These are phyloP conservation scores for Ranitomeya variabilis DNA, from an alignment of 2,113 vertebrate species.

Conservation along the genomic window DNA sequence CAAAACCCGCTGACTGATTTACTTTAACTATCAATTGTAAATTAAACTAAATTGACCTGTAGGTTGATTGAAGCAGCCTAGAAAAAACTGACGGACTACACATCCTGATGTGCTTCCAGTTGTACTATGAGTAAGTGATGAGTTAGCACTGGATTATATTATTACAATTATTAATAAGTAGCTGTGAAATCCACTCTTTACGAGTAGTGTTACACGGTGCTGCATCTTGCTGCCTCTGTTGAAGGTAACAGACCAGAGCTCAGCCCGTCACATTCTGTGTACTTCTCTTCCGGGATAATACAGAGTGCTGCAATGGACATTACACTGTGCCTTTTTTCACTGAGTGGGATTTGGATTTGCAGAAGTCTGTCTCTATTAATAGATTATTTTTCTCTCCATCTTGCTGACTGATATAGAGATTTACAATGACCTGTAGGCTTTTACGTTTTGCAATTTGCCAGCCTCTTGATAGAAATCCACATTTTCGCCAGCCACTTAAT, in stretches of 20 bases:
- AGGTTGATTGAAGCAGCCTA: too few relatives aligned
- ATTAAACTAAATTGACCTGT: too few relatives aligned
- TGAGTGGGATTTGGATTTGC: slow-evolving; percentile 59
- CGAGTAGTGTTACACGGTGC: neutral
- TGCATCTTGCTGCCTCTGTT: neutral
- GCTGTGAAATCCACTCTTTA: neutral
- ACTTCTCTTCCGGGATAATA: neutral
- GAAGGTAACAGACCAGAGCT: neutral
- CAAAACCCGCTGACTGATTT: too few relatives aligned
- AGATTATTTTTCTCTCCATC: slow-evolving; percentile 58
- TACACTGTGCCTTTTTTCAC: neutral
- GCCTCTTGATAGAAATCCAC: slow-evolving; percentile 67
- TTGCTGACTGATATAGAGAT: slow-evolving; percentile 69
- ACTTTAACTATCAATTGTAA: too few relatives aligned
- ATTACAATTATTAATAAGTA: neutral
- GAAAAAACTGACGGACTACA: too few relatives aligned
- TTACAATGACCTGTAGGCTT: slow-evolving; percentile 69
- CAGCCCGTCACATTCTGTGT: neutral
- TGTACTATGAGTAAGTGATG: neutral
- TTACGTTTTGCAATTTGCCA: slow-evolving; percentile 68
- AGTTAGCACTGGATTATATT: neutral
- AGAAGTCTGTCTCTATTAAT: slow-evolving; percentile 61
- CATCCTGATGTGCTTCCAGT: neutral
- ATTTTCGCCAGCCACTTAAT: slow-evolving; percentile 68
- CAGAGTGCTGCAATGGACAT: neutral